phyloP scores from a whole-genome alignment of 2,797 vertebrate species.

The Graptemys geographica region DNA sequence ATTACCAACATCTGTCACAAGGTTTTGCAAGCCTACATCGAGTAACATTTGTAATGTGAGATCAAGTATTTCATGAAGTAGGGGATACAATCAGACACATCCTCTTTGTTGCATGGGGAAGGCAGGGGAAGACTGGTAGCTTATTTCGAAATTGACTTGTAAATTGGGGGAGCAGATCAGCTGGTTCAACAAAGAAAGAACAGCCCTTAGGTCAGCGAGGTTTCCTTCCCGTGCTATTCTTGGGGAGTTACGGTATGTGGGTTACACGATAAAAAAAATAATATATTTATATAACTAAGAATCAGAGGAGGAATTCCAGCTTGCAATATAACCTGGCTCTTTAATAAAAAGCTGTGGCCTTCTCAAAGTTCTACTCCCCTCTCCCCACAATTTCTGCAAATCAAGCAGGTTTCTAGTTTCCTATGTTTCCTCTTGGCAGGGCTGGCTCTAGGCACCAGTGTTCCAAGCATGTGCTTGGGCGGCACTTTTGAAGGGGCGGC shows the following conservation, averaged over 20 bases:
- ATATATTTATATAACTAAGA: accelerated
- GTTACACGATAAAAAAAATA: neutral
- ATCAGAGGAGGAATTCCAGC: neutral
- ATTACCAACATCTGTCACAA: neutral
- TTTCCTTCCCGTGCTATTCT: neutral
- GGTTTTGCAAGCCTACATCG: neutral
- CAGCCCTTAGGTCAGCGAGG: neutral
- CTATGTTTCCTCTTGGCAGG: neutral
- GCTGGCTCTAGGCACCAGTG: too few species aligned
- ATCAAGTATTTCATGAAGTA: neutral
- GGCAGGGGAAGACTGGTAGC: neutral
- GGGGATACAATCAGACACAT: neutral
- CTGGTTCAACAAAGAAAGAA: neutral
- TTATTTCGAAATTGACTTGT: neutral
- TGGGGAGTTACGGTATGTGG: neutral
- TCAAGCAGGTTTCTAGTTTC: neutral
- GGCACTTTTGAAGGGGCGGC: too few species aligned
- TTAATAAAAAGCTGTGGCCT: neutral
- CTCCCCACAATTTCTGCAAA: neutral
- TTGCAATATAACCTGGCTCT: neutral
- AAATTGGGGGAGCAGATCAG: neutral
- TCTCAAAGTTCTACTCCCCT: neutral
- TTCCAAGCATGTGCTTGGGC: too few species aligned
- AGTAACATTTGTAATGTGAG: neutral
- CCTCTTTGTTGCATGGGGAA: neutral